These are phyloP conservation scores for Typhlichthys eigenmanni DNA, from an alignment of 2,797 vertebrate genomes.

Conservation along the genomic window DNA sequence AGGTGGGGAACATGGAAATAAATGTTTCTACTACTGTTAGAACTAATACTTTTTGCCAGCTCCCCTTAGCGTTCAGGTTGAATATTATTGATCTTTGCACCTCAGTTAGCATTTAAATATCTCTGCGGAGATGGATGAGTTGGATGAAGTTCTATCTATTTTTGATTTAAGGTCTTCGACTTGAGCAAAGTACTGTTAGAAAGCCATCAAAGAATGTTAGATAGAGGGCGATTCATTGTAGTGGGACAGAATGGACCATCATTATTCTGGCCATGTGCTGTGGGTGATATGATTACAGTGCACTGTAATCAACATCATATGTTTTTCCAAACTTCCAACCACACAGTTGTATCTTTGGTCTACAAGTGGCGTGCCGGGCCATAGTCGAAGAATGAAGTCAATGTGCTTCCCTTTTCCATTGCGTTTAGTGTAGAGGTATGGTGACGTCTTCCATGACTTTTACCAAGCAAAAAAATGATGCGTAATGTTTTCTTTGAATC, in stretches of 20 bases:
- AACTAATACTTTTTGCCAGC: constrained; percentile 32
- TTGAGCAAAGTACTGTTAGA: constrained; percentile 31
- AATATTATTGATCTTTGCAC: constrained; percentile 18
- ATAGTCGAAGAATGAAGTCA: constrained; percentile 51
- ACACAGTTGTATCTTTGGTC: constrained; percentile 54
- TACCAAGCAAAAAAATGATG: too few relatives aligned
- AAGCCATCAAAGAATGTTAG: constrained; percentile 26
- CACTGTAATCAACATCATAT: constrained; percentile 58
- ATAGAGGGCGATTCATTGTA: constrained; percentile 13
- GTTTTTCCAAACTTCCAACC: constrained; percentile 68
- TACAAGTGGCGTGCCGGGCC: constrained; percentile 38
- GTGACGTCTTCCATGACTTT: constrained; percentile 29
- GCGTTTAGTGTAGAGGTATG: constrained; percentile 34
- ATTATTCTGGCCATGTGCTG: constrained; percentile 37
- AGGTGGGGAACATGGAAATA: constrained; percentile 60
- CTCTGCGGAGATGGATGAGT: neutral
- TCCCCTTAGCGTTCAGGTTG: constrained; percentile 32
- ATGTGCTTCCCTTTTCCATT: constrained; percentile 44
- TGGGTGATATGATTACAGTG: constrained; percentile 57
- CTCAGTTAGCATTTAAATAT: constrained; percentile 1
- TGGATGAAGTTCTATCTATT: neutral
- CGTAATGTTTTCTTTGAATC: too few relatives aligned
- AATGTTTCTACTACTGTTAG: constrained; percentile 32
- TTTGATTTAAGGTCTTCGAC: neutral
- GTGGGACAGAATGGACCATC: constrained; percentile 54